These are phyloP conservation scores for Andrena haemorrhoa DNA, from an alignment of 2,888 invertebrate genomes.

Conservation along the genomic window DNA sequence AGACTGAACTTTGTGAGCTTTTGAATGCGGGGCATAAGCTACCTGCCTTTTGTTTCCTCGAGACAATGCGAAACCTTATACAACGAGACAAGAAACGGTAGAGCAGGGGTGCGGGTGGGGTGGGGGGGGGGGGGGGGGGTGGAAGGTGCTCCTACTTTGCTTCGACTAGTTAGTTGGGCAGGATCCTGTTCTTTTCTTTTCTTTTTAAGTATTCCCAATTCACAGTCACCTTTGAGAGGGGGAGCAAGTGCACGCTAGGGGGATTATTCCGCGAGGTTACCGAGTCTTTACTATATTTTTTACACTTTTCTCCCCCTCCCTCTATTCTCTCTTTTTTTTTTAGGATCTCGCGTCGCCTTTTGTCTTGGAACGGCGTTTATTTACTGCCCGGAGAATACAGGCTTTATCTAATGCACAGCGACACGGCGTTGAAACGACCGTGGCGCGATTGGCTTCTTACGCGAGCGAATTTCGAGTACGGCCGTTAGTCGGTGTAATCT, in stretches of 20 bases:
- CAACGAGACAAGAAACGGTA: conserved; percentile 61
- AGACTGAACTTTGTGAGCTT: conserved; percentile 81
- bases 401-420: conserved; percentile 37
- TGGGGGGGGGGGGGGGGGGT: conserved; percentile 27
- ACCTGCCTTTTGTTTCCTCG: conserved; percentile 80
- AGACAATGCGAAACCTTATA: conserved; percentile 79
- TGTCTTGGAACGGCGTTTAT: conserved; percentile 19
- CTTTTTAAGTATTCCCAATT: conserved; percentile 70
- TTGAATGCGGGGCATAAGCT: conserved; percentile 78
- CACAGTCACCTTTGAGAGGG: conserved; percentile 55
- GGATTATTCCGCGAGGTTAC: conserved; percentile 58
- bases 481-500: background rate
- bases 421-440: conserved; percentile 6
- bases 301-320: background rate
- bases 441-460: conserved; percentile 2
- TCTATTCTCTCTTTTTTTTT: background rate
- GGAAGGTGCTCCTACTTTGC: conserved; percentile 61
- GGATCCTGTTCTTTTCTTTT: conserved; percentile 66
- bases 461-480: background rate
- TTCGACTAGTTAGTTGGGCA: conserved; percentile 68
- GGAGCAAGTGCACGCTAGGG: conserved; percentile 46
- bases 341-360: conserved; percentile 9
- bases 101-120: background rate
- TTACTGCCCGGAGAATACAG: conserved; percentile 20
- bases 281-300: conserved; percentile 30